phyloP scores from a whole-genome alignment of 2,888 invertebrate species.

The Cotesia congregata region DNA sequence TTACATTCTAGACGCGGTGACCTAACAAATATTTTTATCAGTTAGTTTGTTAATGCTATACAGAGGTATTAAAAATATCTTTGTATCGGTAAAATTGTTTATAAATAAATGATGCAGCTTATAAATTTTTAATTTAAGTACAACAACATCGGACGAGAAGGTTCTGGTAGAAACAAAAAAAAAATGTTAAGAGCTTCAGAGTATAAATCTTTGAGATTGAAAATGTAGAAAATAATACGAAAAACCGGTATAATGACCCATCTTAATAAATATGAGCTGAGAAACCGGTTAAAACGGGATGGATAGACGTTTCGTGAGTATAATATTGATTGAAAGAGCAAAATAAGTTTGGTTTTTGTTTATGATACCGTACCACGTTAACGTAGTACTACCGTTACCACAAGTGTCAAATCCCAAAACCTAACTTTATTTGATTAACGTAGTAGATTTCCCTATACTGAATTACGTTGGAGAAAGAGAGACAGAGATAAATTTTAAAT shows the following conservation, averaged over 20 bases:
- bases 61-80: not conserved
- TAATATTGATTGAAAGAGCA: conserved; percentile 27
- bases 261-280: conserved; percentile 50
- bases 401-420: no score
- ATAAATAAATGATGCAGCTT: no score
- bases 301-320: conserved; percentile 7
- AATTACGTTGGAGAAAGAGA: no score
- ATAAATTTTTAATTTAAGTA: no score
- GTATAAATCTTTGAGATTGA: not conserved
- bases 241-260: conserved; percentile 58
- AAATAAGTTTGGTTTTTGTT: conserved; percentile 14
- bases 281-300: conserved; percentile 57
- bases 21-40: not conserved
- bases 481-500: no score
- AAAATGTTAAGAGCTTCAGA: not conserved
- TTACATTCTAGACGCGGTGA: not conserved
- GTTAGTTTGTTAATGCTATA: not conserved
- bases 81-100: no score
- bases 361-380: not conserved
- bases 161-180: not conserved
- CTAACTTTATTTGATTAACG: no score
- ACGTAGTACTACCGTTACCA: no score
- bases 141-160: not conserved
- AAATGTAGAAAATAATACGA: conserved; percentile 24
- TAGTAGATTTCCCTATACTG: no score